These are phyloP conservation scores for Lytechinus variegatus DNA, from an alignment of 35 echinoderm and acorn worm genomes.

Conservation along the genomic window DNA sequence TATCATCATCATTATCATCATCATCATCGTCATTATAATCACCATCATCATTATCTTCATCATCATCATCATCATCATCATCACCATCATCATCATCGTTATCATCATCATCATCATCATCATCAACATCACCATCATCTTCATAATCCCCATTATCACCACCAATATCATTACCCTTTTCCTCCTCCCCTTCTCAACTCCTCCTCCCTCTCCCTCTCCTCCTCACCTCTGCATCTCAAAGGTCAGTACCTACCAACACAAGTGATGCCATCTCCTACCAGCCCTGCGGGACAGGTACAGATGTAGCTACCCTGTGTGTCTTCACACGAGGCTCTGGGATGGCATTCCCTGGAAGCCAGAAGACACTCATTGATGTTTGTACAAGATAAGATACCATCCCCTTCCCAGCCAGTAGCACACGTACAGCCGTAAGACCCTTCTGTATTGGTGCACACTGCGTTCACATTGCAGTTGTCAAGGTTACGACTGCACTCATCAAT, in stretches of 20 bases:
- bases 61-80: neutral
- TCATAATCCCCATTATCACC: neutral
- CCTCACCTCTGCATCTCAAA: neutral
- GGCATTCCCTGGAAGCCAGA: constrained; percentile 19
- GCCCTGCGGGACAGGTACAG: constrained; percentile 67
- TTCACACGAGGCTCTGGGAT: constrained; percentile 69
- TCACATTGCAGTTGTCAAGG: constrained; percentile 56
- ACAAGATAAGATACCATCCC: constrained; percentile 54
- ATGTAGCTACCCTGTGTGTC: constrained; percentile 73
- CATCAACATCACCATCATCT: neutral
- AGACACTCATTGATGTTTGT: constrained; percentile 82
- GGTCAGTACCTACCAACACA: constrained; percentile 67
- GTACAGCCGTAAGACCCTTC: constrained; percentile 68
- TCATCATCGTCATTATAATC: neutral
- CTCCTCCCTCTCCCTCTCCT: too few relatives aligned
- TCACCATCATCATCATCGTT: neutral
- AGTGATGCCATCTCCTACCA: constrained; percentile 68
- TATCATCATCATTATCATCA: neutral
- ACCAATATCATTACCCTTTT: neutral
- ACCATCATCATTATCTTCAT: neutral
- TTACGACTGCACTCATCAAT: constrained; percentile 78
- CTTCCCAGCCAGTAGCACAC: constrained; percentile 66
- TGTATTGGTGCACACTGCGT: constrained; percentile 68
- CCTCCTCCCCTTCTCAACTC: too few relatives aligned
- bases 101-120: neutral